Conservation (phyloP, 2,888 invertebrate species). For the Galerucella nymphaeae region DNA sequence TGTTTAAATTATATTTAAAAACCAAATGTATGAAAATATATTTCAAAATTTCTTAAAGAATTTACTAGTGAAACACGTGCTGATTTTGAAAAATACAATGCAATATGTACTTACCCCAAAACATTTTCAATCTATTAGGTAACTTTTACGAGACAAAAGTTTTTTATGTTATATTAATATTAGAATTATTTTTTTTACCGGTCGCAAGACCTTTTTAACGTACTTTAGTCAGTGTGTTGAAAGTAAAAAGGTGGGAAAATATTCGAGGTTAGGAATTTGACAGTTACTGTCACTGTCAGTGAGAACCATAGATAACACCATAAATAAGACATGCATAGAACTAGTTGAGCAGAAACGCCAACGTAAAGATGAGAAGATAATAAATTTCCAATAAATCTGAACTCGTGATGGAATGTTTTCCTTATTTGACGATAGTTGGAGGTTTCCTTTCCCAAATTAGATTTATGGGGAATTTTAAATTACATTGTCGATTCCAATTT, state of each 20-base stretch:
- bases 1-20: background rate
- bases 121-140: slow-evolving; percentile 56
- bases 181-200: background rate
- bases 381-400: too few relatives aligned
- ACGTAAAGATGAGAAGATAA: too few relatives aligned
- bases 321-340: too few relatives aligned
- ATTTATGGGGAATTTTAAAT: background rate
- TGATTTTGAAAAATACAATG: slow-evolving; percentile 5
- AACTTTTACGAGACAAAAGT: background rate
- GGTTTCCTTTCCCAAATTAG: background rate
- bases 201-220: background rate
- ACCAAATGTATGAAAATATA: background rate
- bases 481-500: background rate
- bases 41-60: too few relatives aligned
- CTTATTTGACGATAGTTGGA: too few relatives aligned
- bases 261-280: background rate
- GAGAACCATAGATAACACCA: too few relatives aligned
- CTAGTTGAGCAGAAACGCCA: too few relatives aligned
- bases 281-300: too few relatives aligned
- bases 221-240: background rate
- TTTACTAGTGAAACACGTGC: slow-evolving; percentile 27
- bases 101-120: slow-evolving; percentile 62
- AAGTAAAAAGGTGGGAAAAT: background rate
- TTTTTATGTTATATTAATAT: background rate
- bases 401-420: too few relatives aligned